These are phyloP conservation scores for Drosophila kikkawai DNA, from an alignment of 1,140 invertebrate genomes.

Conservation along the genomic window DNA sequence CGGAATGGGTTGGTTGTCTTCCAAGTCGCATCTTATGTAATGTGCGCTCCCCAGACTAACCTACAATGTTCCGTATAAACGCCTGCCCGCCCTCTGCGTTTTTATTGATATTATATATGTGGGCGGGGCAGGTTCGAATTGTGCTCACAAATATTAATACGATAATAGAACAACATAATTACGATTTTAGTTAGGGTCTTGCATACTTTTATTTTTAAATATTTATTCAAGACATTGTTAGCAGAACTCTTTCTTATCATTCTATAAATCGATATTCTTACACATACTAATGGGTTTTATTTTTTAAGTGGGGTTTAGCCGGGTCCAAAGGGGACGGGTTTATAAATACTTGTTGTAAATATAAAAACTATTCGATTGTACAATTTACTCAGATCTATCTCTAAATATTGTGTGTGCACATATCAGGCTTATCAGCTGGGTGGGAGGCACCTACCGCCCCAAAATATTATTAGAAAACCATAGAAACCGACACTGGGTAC, in stretches of 20 bases:
- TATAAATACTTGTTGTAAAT: slow-evolving; percentile 25
- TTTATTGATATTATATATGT: neutral
- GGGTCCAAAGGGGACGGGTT: neutral
- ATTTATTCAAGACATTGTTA: neutral
- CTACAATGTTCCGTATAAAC: slow-evolving; percentile 9
- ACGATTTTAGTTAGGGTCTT: neutral
- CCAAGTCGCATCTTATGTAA: slow-evolving; percentile 40
- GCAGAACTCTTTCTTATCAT: neutral
- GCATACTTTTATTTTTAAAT: neutral
- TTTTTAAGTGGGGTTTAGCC: neutral
- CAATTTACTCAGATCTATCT: slow-evolving; percentile 18
- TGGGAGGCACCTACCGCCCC: slow-evolving; percentile 6
- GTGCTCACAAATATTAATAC: neutral
- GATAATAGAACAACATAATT: slow-evolving; percentile 1
- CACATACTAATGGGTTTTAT: neutral
- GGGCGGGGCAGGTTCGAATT: slow-evolving; percentile 18
- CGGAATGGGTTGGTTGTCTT: slow-evolving; percentile 24
- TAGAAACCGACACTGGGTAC: slow-evolving; percentile 32
- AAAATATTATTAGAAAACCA: slow-evolving; percentile 31
- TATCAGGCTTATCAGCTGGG: slow-evolving; percentile 27
- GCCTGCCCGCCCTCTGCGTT: neutral
- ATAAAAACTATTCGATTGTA: neutral
- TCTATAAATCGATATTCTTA: slow-evolving; percentile 3
- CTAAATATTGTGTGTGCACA: slow-evolving; percentile 8
- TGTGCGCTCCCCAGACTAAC: slow-evolving; percentile 32